Evolutionary conservation across 1,140 invertebrate genomes (phyloP).

Genomic region (Scaptomyza montana): DNA sequence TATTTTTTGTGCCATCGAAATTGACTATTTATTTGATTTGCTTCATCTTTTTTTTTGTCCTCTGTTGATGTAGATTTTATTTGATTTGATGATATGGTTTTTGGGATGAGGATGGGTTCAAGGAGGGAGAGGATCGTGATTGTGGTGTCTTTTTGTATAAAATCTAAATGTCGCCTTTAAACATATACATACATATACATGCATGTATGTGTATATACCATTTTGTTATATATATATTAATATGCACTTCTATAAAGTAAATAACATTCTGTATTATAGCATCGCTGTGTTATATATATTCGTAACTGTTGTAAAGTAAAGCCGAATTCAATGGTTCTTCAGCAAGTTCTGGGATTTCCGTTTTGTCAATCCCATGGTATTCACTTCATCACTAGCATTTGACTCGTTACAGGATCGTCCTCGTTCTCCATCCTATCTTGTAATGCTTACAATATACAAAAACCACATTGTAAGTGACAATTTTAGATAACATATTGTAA

Average conservation of each 20-base stretch:
- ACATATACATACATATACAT: constrained; percentile 39
- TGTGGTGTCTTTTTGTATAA: constrained; percentile 65
- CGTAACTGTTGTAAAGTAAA: constrained; percentile 47
- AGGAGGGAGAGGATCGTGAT: constrained; percentile 10
- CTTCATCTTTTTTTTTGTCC: constrained; percentile 35
- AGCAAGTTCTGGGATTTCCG: constrained; percentile 41
- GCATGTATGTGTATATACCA: neutral
- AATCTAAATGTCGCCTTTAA: constrained; percentile 74
- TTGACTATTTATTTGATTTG: constrained; percentile 80
- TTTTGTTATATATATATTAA: neutral
- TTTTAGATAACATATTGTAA: neutral
- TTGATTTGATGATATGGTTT: constrained; percentile 16
- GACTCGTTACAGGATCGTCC: constrained; percentile 19
- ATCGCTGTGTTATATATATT: constrained; percentile 18
- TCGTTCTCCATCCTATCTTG: constrained; percentile 11
- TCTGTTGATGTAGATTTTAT: neutral
- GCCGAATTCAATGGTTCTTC: constrained; percentile 41
- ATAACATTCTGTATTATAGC: constrained; percentile 72
- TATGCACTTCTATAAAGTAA: constrained; percentile 76
- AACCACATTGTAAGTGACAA: neutral
- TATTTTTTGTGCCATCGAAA: constrained; percentile 54
- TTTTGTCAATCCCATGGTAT: constrained; percentile 20
- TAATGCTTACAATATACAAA: constrained; percentile 41
- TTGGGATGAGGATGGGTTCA: constrained; percentile 1
- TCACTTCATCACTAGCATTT: constrained; percentile 37